Evolutionary conservation across 2,888 invertebrate species (phyloP).

Genomic region (Cistogaster globosa): DNA sequence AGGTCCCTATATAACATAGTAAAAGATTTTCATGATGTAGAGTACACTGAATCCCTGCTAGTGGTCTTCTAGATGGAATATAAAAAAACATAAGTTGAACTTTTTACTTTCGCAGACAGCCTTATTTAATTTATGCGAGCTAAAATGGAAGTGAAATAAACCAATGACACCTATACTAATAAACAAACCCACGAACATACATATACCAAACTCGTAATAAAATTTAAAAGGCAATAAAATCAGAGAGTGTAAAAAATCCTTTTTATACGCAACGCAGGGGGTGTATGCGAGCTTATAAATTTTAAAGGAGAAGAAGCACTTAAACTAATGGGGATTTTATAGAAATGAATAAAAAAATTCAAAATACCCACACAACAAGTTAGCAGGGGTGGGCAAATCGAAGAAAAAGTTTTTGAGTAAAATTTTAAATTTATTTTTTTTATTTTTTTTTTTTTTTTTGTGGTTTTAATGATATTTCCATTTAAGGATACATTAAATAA

Average conservation of each 20-base stretch:
- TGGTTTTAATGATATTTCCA: no score
- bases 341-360: background rate
- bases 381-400: no score
- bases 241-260: conserved; percentile 36
- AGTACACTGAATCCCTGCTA: no score
- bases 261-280: conserved; percentile 30
- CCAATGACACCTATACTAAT: conserved; percentile 48
- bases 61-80: no score
- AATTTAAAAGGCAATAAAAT: conserved; percentile 46
- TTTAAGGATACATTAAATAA: no score
- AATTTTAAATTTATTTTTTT: no score
- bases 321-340: conserved; percentile 46
- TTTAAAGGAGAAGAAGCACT: conserved; percentile 35
- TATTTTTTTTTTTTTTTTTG: no score
- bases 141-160: conserved; percentile 42
- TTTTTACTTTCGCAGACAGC: background rate
- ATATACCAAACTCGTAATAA: conserved; percentile 32
- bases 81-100: no score
- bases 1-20: no score
- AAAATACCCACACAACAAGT: conserved; percentile 1
- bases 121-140: conserved; percentile 24
- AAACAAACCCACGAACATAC: conserved; percentile 18
- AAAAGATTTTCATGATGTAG: no score
- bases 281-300: conserved; percentile 6
- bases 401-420: no score